Base-by-base conservation (phyloP, 2,797 vertebrate species). In the Hipposideros larvatus region DNA sequence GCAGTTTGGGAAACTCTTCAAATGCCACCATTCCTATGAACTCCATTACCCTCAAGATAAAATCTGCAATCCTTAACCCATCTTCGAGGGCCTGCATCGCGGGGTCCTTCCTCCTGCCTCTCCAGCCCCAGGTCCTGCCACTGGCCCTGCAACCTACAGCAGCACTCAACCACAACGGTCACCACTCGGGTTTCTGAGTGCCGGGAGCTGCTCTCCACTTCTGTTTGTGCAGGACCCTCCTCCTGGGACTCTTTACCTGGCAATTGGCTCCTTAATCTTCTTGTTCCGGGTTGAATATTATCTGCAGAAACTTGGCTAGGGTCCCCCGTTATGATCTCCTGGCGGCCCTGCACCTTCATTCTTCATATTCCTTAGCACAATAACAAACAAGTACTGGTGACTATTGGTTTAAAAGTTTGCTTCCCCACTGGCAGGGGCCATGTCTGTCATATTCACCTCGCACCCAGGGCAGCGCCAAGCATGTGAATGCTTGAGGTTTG, bases 41-140 rank as follows among this genome's bases (percentile, higher is more conserved):
- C 92, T 66, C 85, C 86, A 94, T 96, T 95, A 92, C 94, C 88
- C 95, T 92, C 53, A 15, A 90, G 94, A 96, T 93, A 94, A 90
- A 97, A 92, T 95, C 92, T 94, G 83, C 43, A 74, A 65, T 66
- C 74, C 24, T 82, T 70, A 63, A 90, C 26, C 8, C 85, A 22
- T 7, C 16, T 83, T 31, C 0, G 0, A 43, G 16, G 82, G 5
- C 22, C 59, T 22, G 13, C 0, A 1, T 10, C 18, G 43, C 2
- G 8, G 66, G 13, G 21, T 84, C 41, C 61, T 24, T 4, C 28
- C 43, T 4, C 28, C 48, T 31, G 48, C 28, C 24, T 86, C 68
- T 2, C 57, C 57, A 22, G 73, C 53, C 53, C 82, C 1, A 3
- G 43, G 41, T 34, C 53, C 48, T 74, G 22, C n/a, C n/a, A 22